These are phyloP conservation scores for Endomychus coccineus DNA, from an alignment of 2,888 invertebrate species.

Conservation along the genomic window DNA sequence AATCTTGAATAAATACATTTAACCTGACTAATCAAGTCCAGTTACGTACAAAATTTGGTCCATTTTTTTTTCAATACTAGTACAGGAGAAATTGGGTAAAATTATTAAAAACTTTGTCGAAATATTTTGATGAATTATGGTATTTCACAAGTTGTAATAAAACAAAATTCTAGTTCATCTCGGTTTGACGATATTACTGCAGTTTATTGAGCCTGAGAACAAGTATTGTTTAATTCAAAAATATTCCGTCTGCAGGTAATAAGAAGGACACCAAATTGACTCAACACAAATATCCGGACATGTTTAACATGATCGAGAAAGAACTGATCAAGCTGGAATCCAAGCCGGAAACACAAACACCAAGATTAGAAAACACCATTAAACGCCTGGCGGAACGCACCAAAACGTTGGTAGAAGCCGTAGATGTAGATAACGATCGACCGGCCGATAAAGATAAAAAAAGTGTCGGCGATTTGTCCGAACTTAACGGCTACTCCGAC, in stretches of 20 bases:
- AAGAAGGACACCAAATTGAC: constrained; percentile 35
- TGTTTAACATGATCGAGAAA: neutral
- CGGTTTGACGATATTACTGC: no score
- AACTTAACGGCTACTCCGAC: constrained; percentile 48
- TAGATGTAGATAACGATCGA: constrained; percentile 19
- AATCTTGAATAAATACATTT: no score
- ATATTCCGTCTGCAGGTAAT: constrained; percentile 22
- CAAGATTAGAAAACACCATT: constrained; percentile 40
- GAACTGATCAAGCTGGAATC: constrained; percentile 4
- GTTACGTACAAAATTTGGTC: no score
- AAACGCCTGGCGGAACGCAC: constrained; percentile 41
- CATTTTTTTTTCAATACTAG: no score
- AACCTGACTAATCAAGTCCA: no score
- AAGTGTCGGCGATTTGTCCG: constrained; percentile 21
- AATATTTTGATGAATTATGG: no score
- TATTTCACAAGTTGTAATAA: no score
- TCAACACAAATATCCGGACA: constrained; percentile 22
- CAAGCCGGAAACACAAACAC: constrained; percentile 28
- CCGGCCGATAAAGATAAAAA: constrained; percentile 19
- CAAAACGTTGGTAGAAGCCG: constrained; percentile 26
- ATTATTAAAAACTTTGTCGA: no score
- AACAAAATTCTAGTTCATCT: no score
- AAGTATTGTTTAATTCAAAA: constrained; percentile 7
- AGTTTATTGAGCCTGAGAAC: no score
- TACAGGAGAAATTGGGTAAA: no score